Evolutionary conservation across 1,140 invertebrate genomes (phyloP), one percentile per base, ranked within the genome.

Genomic region (Drosophila tani): DNA sequence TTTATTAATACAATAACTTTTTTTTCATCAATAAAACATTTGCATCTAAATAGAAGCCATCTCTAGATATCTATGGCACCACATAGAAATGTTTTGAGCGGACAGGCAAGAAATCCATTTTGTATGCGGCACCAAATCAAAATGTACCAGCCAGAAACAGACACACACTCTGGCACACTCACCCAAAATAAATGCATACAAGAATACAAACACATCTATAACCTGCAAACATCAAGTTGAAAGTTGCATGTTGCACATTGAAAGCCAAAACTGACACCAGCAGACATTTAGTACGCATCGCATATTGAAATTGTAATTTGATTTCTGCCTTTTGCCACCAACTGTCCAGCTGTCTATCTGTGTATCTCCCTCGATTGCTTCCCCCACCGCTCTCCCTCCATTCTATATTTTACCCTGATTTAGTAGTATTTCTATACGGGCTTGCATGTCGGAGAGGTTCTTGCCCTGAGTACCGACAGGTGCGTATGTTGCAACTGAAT

Each of bases 281-380:
- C 84, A 88, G 81, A 88, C 84, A 88, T 81, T 88, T 81, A 77
- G 85, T 85, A 90, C 84, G 85, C 85, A 84, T 79, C 71, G 85
- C 84, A 88, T 90, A 88, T 88, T 88, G 84, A 88, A 88, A 88
- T 90, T 88, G 84, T 90, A 90, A 88, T 88, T 88, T 88, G 84
- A 88, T 88, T 88, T 88, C 85, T 88, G 84, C 78, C 74, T 71
- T 88, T 81, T 88, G 84, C 77, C 84, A 77, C 75, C 80, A 77
- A 83, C 84, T 78, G 77, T 88, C 75, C 80, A 80, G 70, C 65
- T 80, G 60, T 65, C 76, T 63, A 71, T 57, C 45, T 51, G n/a
- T 11, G 50, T 47, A 32, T 47, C 41, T 76, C 41, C 46, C 56
- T 46, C 32, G 27, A 40, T 68, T 43, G 47, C 47, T 24, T 11